phyloP scores from a whole-genome alignment of 2,113 vertebrate species.

The Tragulus kanchil region DNA sequence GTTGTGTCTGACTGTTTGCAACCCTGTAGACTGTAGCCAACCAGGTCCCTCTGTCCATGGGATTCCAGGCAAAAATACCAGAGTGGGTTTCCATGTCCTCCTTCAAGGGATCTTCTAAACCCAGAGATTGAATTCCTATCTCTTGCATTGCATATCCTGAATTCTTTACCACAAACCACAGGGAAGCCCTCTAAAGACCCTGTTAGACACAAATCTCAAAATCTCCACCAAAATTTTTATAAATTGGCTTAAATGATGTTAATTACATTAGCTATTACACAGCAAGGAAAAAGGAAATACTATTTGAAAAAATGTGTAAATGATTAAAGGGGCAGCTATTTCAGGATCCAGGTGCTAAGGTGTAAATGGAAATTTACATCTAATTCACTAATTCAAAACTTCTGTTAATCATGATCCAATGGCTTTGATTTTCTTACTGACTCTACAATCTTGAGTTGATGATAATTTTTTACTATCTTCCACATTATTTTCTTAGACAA shows the following conservation, averaged over 20 bases:
- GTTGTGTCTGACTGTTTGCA: background rate
- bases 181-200: background rate
- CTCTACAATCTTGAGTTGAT: background rate
- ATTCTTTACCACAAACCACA: background rate
- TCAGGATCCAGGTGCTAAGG: constrained; percentile 53
- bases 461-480: background rate
- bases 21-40: background rate
- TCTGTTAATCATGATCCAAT: background rate
- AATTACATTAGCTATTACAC: constrained; percentile 58
- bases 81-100: background rate
- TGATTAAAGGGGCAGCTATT: constrained; percentile 64
- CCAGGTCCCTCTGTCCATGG: background rate
- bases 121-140: rapidly evolving
- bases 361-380: constrained; percentile 58
- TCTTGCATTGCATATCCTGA: background rate
- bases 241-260: constrained; percentile 64
- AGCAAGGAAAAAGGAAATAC: constrained; percentile 53
- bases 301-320: constrained; percentile 63
- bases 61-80: background rate
- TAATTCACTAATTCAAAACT: background rate
- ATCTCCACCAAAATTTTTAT: constrained; percentile 47
- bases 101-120: background rate
- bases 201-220: constrained; percentile 54
- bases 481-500: constrained; percentile 14
- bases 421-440: background rate